A percentile compares a stretch with the other conserved stretches of the same genome.
These are phyloP conservation scores for Ichneumon xanthorius DNA, from an alignment of 2,888 invertebrate species.

Conservation along the genomic window DNA sequence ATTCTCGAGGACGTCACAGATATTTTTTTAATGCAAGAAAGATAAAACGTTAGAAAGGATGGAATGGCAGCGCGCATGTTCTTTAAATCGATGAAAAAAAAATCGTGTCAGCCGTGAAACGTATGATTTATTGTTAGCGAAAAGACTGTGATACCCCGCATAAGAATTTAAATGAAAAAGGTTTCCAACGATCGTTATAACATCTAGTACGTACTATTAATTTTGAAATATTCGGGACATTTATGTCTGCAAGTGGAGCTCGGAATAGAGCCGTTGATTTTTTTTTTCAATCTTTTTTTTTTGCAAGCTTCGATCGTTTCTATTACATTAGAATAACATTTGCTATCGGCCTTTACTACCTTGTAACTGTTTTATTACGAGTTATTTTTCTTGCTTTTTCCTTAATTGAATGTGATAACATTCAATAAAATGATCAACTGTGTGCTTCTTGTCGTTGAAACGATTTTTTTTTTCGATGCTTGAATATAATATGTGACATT, in stretches of 20 bases:
- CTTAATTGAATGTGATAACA: conserved; percentile 32
- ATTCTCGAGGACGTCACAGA: conserved; percentile 46
- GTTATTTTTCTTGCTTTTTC: conserved; percentile 33
- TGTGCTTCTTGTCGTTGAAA: conserved; percentile 52
- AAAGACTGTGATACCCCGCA: conserved; percentile 71
- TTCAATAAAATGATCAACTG: conserved; percentile 25
- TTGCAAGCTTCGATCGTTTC: conserved; percentile 44
- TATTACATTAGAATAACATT: conserved; percentile 36
- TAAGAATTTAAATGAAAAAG: conserved; percentile 48
- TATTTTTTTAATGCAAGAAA: conserved; percentile 59
- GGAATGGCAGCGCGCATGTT: conserved; percentile 10
- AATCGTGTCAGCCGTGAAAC: conserved; percentile 55
- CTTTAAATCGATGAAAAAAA: conserved; percentile 36
- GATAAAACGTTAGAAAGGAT: conserved; percentile 3
- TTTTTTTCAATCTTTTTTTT: conserved; percentile 9
- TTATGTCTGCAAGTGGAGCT: neutral
- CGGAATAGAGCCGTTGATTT: conserved; percentile 16
- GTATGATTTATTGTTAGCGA: conserved; percentile 69
- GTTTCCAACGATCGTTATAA: conserved; percentile 53
- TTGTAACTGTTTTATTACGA: conserved; percentile 56
- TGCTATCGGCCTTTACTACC: conserved; percentile 58
- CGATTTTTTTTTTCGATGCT: conserved; percentile 40
- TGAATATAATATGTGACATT: conserved; percentile 15
- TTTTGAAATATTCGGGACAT: conserved; percentile 33
- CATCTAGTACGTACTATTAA: conserved; percentile 47